Base-by-base conservation (phyloP, 2,113 vertebrate genomes). In the Genyomyrus donnyi region DNA sequence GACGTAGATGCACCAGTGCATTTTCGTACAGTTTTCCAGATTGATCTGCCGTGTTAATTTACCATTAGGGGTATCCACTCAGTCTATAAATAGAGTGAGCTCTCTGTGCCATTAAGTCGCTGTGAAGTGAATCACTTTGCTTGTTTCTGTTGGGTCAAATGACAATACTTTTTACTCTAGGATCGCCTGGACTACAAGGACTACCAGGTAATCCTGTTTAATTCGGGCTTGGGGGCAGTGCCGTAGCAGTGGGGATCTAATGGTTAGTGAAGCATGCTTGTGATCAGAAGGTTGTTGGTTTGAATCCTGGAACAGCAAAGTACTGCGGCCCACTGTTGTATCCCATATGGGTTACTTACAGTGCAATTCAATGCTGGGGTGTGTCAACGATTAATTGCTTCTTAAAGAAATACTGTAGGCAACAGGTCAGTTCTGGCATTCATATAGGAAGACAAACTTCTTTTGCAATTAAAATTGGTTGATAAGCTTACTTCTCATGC, bases 171-270 rank as follows among this genome's bases (percentile, higher is more conserved):
- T 93, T 24, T 93, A 87, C 92, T 70, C 5, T 91, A 99, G 98
- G 98, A 93, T 90, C 94, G 89, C 95, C 96, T 62, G 98, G 98
- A 92, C 96, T 96, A 87, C 98, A 97, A 91, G 98, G 98, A 94
- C 97, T 98, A 1, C 97, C 97, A 96, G 98, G 98, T 98, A 70
- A 96, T 87, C 39, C 27, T 35, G 88, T 58, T 87, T 49, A 11
- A 88, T 7, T 74, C 1, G 19, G 53, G 53, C 1, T 56, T 24
- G 2, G 53, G 53, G 19, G 1, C 1, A 7, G 52, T 53, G 17
- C 17, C 1, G 17, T 53, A 3, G 52, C 52, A 5, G 53, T 21
- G 53, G 19, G 7, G 19, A 1, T 4, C 5, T 56, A 56, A 21
- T 56, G 53, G 53, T 21, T 7, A 21, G 19, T 56, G 19, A 56